These are phyloP conservation scores for Acanthiza pusilla DNA, from an alignment of 2,797 vertebrate genomes.

Conservation along the genomic window DNA sequence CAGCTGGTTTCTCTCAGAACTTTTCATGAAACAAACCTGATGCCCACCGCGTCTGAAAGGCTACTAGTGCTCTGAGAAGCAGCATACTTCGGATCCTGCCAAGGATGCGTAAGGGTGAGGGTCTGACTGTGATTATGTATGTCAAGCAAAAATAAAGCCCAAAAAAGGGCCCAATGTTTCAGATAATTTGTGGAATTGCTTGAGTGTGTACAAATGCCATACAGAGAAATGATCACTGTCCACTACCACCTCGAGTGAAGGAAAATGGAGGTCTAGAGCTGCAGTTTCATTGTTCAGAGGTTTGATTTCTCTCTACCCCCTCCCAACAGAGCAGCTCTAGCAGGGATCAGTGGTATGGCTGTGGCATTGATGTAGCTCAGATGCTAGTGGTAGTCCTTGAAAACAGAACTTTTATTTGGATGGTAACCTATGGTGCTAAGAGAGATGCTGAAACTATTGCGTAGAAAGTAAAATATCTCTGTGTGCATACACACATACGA, in stretches of 20 bases:
- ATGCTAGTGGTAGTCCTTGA: neutral
- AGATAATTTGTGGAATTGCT: neutral
- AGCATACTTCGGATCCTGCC: neutral
- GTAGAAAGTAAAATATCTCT: neutral
- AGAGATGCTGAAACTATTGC: neutral
- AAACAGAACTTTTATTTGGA: neutral
- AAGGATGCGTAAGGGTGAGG: neutral
- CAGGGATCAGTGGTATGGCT: neutral
- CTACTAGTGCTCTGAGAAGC: neutral
- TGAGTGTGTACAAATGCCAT: neutral
- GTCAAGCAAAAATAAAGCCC: neutral
- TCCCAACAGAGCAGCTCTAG: neutral
- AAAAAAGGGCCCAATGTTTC: accelerated
- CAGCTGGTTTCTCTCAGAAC: neutral
- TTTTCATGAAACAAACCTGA: neutral
- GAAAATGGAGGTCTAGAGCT: neutral
- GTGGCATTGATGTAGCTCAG: neutral
- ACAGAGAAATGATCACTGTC: neutral
- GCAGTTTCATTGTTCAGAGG: neutral
- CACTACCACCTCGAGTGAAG: accelerated
- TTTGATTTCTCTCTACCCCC: accelerated
- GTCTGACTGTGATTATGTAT: neutral
- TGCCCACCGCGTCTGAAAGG: neutral
- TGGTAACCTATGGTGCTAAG: neutral
- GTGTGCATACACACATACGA: neutral